Conservation (phyloP, 2,797 vertebrate genomes). For the Phoeniculus purpureus region DNA sequence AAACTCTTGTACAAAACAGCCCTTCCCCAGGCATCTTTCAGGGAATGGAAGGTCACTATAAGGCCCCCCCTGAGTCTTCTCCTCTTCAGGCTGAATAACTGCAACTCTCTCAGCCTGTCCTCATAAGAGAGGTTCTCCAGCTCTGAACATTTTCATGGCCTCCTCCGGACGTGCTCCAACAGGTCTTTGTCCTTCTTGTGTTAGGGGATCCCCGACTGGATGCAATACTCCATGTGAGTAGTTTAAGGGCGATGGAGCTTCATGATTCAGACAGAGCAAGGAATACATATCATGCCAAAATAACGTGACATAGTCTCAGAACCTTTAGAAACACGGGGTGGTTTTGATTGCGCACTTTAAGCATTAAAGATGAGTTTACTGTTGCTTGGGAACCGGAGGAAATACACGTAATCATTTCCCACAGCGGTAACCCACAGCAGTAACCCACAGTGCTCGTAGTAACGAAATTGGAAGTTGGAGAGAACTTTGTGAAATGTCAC, state of each 20-base stretch:
- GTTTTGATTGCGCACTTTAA: neutral
- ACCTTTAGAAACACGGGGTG: neutral
- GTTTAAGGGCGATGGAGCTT: neutral
- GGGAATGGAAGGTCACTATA: no score
- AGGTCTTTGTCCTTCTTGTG: no score
- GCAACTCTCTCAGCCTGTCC: no score
- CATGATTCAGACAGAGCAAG: neutral
- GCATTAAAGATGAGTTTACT: neutral
- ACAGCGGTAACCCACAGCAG: neutral
- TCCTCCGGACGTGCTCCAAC: no score
- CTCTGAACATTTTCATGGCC: no score
- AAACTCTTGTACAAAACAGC: no score
- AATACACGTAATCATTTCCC: neutral
- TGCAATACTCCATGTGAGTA: no score
- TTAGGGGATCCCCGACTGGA: no score
- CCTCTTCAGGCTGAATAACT: no score
- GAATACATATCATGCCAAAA: neutral
- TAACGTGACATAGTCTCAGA: neutral
- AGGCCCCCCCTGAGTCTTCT: no score
- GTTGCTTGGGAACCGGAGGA: neutral
- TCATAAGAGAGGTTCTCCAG: no score
- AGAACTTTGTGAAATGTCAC: conserved; percentile 3
- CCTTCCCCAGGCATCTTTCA: no score
- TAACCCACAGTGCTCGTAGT: neutral
- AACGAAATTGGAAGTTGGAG: neutral